Evolutionary conservation across 1,140 invertebrate genomes (phyloP), one percentile per base, ranked within the genome.

Genomic region (Aleiodes sp.): DNA sequence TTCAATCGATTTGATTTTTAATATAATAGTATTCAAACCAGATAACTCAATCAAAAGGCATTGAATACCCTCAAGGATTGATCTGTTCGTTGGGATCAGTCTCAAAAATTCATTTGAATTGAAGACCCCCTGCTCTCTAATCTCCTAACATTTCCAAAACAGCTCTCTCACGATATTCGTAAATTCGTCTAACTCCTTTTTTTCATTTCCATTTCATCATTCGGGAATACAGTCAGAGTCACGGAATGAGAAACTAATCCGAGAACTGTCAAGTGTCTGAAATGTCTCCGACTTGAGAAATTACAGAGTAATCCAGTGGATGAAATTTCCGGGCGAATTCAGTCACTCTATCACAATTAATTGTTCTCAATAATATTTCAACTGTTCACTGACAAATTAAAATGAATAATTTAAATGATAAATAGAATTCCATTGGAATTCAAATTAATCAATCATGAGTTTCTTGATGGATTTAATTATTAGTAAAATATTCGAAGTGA

Each of bases 261-360:
- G 21, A 21, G 6, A 24, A 52, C 46, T 52, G 46, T 52, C 46
- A 52, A 16, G 46, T 24, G 46, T 24, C 19, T 21, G 19, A n/a
- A 16, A 1, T 12, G 46, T 52, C 46, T 52, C 2, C 12, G 26
- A 16, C 21, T 52, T 52, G 46, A 52, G 46, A 52, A 52, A 52
- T 52, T 52, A 52, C 26, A 21, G 46, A 24, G 46, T 52, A 26
- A 52, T n/a, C 19, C 3, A 12, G 2, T 52, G 46, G 46, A 12
- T 52, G 46, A 52, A 52, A 52, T 52, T 52, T 52, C 21, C 46
- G 46, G 46, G 31, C 19, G 46, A 52, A 24, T 52, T 21, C 1
- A 52, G 21, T 21, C 46, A 52, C 46, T 52, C 46, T 21, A 52
- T 52, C 46, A 52, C 46, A 8, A 52, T 52, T 52, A 52, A 52